Conservation (phyloP, 2,113 vertebrate species). For the Rhineura floridana region DNA sequence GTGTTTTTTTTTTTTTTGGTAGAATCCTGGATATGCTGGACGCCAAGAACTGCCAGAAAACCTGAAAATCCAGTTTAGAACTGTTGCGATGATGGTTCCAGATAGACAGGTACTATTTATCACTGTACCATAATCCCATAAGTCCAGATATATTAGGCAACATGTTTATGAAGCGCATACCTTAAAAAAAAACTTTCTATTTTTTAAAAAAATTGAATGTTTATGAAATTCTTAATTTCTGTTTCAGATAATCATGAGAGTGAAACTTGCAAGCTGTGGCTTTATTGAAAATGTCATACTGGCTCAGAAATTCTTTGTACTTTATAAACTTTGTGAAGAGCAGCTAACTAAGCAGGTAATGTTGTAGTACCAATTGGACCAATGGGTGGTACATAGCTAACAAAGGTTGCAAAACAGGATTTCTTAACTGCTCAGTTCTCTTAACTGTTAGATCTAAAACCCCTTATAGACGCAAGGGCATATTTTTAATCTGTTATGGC, state of each 20-base stretch:
- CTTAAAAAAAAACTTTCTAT: not conserved
- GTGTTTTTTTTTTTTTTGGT: slow-evolving; percentile 51
- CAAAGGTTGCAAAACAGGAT: not conserved
- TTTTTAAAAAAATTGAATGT: not conserved
- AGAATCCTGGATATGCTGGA: slow-evolving; percentile 92
- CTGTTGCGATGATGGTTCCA: slow-evolving; percentile 91
- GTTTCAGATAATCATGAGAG: slow-evolving; percentile 89
- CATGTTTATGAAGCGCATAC: not conserved
- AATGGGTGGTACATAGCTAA: not conserved
- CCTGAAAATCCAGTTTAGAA: slow-evolving; percentile 87
- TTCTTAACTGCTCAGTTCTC: not conserved
- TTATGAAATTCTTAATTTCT: slow-evolving; percentile 36
- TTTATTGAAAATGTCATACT: slow-evolving; percentile 86
- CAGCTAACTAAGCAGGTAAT: slow-evolving; percentile 90
- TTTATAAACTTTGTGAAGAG: slow-evolving; percentile 91
- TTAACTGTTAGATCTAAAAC: not conserved
- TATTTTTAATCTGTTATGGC: not conserved
- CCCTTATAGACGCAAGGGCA: not conserved
- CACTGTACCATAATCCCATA: not conserved
- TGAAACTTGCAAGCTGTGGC: slow-evolving; percentile 89
- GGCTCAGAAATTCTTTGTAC: slow-evolving; percentile 88
- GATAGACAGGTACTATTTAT: slow-evolving; percentile 81
- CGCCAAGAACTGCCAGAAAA: slow-evolving; percentile 92
- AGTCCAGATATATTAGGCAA: not conserved
- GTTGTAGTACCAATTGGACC: not conserved